These are phyloP conservation scores for Ceratothoa steindachneri DNA, from an alignment of 2,888 invertebrate species.

Conservation along the genomic window DNA sequence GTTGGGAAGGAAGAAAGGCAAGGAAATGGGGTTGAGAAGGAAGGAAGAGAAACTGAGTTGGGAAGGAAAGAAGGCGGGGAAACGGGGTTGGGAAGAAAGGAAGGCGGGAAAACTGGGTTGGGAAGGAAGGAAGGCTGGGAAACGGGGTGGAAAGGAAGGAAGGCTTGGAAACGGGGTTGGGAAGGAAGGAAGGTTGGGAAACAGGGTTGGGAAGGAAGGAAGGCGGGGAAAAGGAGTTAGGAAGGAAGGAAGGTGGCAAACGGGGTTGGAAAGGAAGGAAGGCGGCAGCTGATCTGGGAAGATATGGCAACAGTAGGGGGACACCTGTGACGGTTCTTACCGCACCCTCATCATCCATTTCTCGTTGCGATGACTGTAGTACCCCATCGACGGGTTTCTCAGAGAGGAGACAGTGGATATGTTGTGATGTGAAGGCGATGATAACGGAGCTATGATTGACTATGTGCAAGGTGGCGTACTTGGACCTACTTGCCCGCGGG, in stretches of 20 bases:
- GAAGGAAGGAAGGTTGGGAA: neutral
- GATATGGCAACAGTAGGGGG: no score
- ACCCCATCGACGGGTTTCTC: no score
- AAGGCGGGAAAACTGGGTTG: neutral
- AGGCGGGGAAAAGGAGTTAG: neutral
- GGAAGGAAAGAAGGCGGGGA: neutral
- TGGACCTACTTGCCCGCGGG: no score
- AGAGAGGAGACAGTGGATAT: no score
- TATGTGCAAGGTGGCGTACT: no score
- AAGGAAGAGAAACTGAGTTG: neutral
- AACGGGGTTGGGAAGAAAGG: neutral
- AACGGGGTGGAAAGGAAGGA: neutral
- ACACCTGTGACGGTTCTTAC: no score
- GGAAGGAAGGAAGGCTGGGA: neutral
- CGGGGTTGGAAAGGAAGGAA: neutral
- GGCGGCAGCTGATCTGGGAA: neutral
- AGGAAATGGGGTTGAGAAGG: neutral
- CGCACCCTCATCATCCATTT: no score
- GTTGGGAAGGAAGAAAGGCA: neutral
- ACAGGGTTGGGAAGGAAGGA: neutral
- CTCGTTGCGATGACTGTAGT: no score
- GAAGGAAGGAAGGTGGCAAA: neutral
- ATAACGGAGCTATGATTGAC: no score
- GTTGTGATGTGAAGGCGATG: no score
- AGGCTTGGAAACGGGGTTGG: no score